Evolutionary conservation across 2,113 vertebrate species (phyloP).

Genomic region (Mobula birostris): DNA sequence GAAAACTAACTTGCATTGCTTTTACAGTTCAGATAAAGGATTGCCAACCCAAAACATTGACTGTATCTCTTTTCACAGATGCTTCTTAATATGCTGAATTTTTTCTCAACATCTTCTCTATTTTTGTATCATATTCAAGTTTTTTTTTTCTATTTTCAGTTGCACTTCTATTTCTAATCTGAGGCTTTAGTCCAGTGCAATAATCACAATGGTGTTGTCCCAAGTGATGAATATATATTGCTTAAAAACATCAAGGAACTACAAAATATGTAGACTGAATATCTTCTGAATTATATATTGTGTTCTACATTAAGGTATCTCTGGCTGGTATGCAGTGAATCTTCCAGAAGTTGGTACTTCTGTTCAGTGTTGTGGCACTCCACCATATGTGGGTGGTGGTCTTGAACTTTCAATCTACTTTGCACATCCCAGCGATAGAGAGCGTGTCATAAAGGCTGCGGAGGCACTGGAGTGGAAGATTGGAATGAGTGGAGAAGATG

Average conservation of each 20-base stretch:
- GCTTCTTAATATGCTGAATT: too few relatives aligned
- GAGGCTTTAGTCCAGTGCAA: neutral
- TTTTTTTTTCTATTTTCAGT: too few relatives aligned
- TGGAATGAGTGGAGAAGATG: constrained; percentile 39
- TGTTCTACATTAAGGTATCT: constrained; percentile 63
- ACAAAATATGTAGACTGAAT: neutral
- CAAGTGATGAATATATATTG: neutral
- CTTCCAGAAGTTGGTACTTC: constrained; percentile 47
- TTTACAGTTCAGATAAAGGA: too few relatives aligned
- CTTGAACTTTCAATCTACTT: constrained; percentile 77
- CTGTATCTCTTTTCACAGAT: too few relatives aligned
- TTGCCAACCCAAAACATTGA: too few relatives aligned
- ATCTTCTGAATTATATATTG: neutral
- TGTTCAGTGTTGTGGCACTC: constrained; percentile 8
- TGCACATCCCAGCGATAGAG: constrained; percentile 67
- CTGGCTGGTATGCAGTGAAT: constrained; percentile 80
- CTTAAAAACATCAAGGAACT: neutral
- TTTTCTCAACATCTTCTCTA: too few relatives aligned
- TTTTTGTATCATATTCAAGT: too few relatives aligned
- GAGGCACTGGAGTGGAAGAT: constrained; percentile 67
- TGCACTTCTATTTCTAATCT: neutral
- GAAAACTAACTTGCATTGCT: too few relatives aligned
- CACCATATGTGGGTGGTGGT: constrained; percentile 72
- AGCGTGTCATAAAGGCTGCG: constrained; percentile 69
- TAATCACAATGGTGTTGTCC: neutral